A percentile compares a stretch with the other conserved stretches of the same genome.
Conservation (phyloP, 2,797 vertebrate species). For the Garrulus glandarius region DNA sequence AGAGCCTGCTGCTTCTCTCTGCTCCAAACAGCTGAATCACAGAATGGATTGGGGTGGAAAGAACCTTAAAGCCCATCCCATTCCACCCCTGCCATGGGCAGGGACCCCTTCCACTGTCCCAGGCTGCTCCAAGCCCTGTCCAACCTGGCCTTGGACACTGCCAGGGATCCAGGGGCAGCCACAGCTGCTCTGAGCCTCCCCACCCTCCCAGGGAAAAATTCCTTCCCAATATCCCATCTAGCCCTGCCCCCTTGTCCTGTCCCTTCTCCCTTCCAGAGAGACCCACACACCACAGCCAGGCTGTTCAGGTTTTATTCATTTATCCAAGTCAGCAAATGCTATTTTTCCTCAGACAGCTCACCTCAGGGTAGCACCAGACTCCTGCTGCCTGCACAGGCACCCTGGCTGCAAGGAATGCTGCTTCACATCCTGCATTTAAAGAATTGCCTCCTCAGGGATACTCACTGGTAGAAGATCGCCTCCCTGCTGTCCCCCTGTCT, state of each 20-base stretch:
- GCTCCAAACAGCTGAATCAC: background rate
- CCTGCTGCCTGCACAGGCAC: background rate
- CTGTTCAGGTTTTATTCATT: background rate
- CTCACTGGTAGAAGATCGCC: accelerated
- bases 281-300: background rate
- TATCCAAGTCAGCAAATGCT: background rate
- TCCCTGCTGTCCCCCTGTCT: accelerated
- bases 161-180: background rate
- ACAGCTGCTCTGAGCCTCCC: background rate
- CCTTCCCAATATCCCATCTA: background rate
- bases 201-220: background rate
- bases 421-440: background rate
- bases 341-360: background rate
- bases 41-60: background rate
- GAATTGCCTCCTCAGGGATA: background rate
- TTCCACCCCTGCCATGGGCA: background rate
- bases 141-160: accelerated
- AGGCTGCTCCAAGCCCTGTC: accelerated
- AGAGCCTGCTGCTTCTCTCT: background rate
- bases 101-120: accelerated
- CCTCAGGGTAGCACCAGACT: background rate
- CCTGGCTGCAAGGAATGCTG: background rate
- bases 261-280: background rate
- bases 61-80: accelerated
- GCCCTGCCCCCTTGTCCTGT: accelerated